Base-by-base conservation (phyloP, 2,113 vertebrate genomes). In the Dasyurus viverrinus region DNA sequence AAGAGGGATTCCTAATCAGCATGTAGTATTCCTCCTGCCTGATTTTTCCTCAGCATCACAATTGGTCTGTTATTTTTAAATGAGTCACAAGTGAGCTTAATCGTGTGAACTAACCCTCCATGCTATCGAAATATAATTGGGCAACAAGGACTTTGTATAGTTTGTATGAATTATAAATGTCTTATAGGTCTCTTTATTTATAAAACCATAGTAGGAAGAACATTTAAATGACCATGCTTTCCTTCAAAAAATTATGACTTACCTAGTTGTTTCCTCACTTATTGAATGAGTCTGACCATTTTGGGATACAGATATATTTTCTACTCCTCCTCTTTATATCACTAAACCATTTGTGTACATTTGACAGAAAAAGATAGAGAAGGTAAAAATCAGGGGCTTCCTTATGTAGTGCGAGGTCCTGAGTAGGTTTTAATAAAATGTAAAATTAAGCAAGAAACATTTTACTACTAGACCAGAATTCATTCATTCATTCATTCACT, bases 1-100 rank as follows among this genome's bases (percentile, higher is more conserved):
- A 22, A 89, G 8, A 46, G 2, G 27, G 53, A 47, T 92, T 93
- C 54, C 30, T 36, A 90, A 54, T 30, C 89, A 68, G 60, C 90
- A 90, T 89, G 91, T 48, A 52, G 1, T 26, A 26, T 95, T 52
- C 57, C 68, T 76, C 46, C 48, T 54, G 53, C 90, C 42, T 95
- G 53, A 46, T 52, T 94, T 96, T 46, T 52, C 9, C 42, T 50
- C 53, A 27, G 53, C 92, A 96, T 1, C 11, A 92, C 30, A 46
- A 5, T 27, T 2, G 90, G 36, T 57, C 68, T 96, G 46, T 96
- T 97, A 93, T 91, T 96, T 91, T 95, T 93, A 91, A 0, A 57
- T 97, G 93, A 94, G 11, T 96, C 54, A 92, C 26, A 94, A 25
- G 92, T 11, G 93, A 54, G 54, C 55, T 96, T 96, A 96, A 95